Evolutionary conservation across 2,113 vertebrate species (phyloP), one percentile per base, ranked within the genome.

Genomic region (Grallaria varia): DNA sequence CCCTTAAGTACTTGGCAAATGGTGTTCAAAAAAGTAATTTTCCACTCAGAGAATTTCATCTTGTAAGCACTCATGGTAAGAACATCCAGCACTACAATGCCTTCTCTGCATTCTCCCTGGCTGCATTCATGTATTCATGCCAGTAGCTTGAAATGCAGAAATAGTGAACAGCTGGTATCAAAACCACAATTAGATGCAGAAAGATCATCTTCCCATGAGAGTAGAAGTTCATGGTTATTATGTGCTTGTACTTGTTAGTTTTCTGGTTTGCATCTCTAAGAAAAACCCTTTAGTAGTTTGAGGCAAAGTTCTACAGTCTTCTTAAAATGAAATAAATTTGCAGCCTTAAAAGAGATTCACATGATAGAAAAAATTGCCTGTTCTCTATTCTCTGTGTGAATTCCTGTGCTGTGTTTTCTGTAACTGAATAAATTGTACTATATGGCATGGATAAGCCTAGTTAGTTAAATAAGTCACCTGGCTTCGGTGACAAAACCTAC

Each of bases 11-110:
- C 22, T 80, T 96, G 77, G 72, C 77, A 91, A 92, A 89, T 44
- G 24, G 12, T 69, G 35, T 96, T 95, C 50, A 73, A 83, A 93
- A 82, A 37, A 84, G 66, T 80, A 56, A 92, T 96, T 97, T 97
- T 95, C 89, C 77, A 90, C 52, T 86, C 33, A 55, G 20, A 30
- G 89, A 87, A 71, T 47, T 89, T 20, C 18, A 10, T 83, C 80
- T 94, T 92, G 44, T 76, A 90, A 96, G 56, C 35, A 53, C 42
- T 84, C 77, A 79, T 25, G 81, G 74, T 58, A 95, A 71, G 63
- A 75, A 28, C 49, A 69, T 45, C 7, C 62, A 84, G 63, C 59
- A 78, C 45, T 52, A 74, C 47, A 89, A 23, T 49, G 42, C 53
- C 30, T 72, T 68, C 68, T 93, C 86, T 87, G 66, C 69, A 91